Percentiles rank a stretch among this genome's conserved stretches.
These are phyloP conservation scores for Mya arenaria DNA, from an alignment of 1,140 invertebrate genomes.

Conservation along the genomic window DNA sequence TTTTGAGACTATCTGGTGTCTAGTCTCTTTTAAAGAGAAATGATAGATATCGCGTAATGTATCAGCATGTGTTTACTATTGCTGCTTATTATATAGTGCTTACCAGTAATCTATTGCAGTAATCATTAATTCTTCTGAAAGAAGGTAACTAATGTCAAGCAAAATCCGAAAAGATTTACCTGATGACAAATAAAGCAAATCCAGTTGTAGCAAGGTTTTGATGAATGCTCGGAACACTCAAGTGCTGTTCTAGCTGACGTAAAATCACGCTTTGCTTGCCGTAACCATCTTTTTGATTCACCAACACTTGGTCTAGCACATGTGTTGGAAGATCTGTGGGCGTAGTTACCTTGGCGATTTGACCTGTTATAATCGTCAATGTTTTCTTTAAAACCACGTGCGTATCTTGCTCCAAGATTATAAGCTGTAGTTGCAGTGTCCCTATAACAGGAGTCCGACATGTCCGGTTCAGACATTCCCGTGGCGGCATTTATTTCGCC, in stretches of 20 bases:
- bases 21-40: no score
- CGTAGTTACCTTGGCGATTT: neutral
- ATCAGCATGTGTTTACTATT: no score
- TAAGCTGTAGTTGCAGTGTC: neutral
- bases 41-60: no score
- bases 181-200: conserved; percentile 70
- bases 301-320: conserved; percentile 23
- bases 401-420: neutral
- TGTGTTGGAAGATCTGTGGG: neutral
- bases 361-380: neutral
- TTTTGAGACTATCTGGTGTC: no score
- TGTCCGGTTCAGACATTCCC: neutral
- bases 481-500: conserved; percentile 42
- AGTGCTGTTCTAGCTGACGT: conserved; percentile 57
- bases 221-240: conserved; percentile 36
- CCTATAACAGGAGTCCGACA: neutral
- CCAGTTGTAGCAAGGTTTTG: conserved; percentile 63
- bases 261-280: conserved; percentile 68
- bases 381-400: neutral
- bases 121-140: no score
- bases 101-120: no score
- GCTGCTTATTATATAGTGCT: no score
- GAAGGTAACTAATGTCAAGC: no score
- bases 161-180: conserved; percentile 49
- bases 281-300: conserved; percentile 67